These are phyloP conservation scores for Neoascia interrupta DNA, from an alignment of 2,888 invertebrate genomes.

Conservation along the genomic window DNA sequence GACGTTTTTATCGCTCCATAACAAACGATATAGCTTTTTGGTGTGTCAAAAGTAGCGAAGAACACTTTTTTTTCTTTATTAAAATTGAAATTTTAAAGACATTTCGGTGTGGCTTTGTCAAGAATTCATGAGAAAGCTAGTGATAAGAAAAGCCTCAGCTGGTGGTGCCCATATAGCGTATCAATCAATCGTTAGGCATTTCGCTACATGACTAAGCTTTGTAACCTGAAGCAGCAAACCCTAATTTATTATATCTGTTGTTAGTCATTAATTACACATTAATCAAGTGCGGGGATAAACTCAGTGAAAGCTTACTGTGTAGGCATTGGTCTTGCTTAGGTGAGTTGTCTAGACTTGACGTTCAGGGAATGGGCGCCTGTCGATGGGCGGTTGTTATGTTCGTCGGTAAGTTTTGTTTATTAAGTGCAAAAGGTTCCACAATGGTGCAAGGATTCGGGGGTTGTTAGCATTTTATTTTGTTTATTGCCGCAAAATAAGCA, in stretches of 20 bases:
- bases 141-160: slow-evolving; percentile 31
- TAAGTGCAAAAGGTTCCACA: too few relatives aligned
- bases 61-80: too few relatives aligned
- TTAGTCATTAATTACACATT: slow-evolving; percentile 43
- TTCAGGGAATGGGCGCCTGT: neutral
- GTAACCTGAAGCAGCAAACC: slow-evolving; percentile 29
- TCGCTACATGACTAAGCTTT: slow-evolving; percentile 17
- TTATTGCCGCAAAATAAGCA: too few relatives aligned
- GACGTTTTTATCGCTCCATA: slow-evolving; percentile 4
- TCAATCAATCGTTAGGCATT: slow-evolving; percentile 56
- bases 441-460: too few relatives aligned
- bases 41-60: neutral
- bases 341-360: slow-evolving; percentile 45
- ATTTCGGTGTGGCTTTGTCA: slow-evolving; percentile 20
- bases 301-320: neutral
- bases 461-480: too few relatives aligned
- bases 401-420: too few relatives aligned
- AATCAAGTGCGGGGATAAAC: slow-evolving; percentile 45
- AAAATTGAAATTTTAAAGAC: too few relatives aligned
- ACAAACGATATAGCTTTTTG: slow-evolving; percentile 13
- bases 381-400: too few relatives aligned
- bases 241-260: slow-evolving; percentile 10
- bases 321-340: slow-evolving; percentile 34
- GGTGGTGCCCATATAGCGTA: slow-evolving; percentile 3
- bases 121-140: neutral